Percentiles rank a stretch among this genome's conserved stretches.
These are phyloP conservation scores for Montipora efflorescens DNA, from an alignment of 64 coral and sea anemone genomes.

Conservation along the genomic window DNA sequence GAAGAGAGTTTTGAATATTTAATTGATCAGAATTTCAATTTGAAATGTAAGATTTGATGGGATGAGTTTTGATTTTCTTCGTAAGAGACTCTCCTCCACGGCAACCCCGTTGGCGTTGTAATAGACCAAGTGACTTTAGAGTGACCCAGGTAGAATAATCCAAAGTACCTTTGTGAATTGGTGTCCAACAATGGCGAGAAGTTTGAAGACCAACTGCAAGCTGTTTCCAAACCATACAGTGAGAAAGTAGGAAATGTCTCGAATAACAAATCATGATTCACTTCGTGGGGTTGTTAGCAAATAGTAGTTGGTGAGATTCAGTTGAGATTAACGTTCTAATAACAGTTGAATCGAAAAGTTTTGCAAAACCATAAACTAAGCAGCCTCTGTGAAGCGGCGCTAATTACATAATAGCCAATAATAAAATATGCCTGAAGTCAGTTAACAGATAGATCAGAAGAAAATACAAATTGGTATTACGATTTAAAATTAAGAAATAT, in stretches of 20 bases:
- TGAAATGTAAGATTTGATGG: constrained; percentile 21
- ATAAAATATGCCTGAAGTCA: too few relatives aligned
- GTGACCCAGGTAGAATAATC: background rate
- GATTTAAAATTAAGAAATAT: too few relatives aligned
- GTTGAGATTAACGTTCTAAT: too few relatives aligned
- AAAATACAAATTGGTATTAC: too few relatives aligned
- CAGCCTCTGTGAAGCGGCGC: too few relatives aligned
- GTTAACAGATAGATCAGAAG: too few relatives aligned
- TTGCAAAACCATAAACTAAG: too few relatives aligned
- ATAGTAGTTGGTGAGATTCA: too few relatives aligned
- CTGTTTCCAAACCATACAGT: constrained; percentile 27
- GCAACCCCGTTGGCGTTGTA: background rate
- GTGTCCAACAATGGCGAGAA: constrained; percentile 16
- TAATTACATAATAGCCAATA: too few relatives aligned
- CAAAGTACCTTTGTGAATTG: background rate
- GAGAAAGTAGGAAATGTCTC: constrained; percentile 1
- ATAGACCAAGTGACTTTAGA: constrained; percentile 40
- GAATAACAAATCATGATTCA: constrained; percentile 16
- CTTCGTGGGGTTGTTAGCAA: background rate
- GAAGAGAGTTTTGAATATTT: constrained; percentile 30
- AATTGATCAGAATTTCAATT: constrained; percentile 1
- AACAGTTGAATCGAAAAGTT: too few relatives aligned
- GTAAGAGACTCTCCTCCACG: constrained; percentile 1
- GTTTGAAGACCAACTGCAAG: constrained; percentile 22
- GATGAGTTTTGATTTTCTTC: constrained; percentile 5